These are phyloP conservation scores for Diuraphis noxia DNA, from an alignment of 1,140 invertebrate species.

Conservation along the genomic window DNA sequence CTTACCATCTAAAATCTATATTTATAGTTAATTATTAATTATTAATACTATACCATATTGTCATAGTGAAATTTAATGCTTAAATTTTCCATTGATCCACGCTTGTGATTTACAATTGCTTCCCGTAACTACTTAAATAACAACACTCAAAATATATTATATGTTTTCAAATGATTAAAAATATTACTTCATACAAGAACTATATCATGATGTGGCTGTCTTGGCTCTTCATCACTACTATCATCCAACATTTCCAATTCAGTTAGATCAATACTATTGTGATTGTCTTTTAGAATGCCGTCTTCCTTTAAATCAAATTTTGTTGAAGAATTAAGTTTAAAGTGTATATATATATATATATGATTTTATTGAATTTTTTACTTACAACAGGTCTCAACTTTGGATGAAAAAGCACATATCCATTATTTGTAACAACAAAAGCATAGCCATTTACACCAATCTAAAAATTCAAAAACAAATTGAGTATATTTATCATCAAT, in stretches of 20 bases:
- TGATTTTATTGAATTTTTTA: conserved; percentile 52
- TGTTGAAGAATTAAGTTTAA: not conserved
- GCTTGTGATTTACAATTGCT: conserved; percentile 73
- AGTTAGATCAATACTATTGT: conserved; percentile 93
- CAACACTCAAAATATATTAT: not conserved
- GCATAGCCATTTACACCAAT: conserved; percentile 94
- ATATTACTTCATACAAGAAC: conserved; percentile 58
- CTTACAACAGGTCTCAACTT: conserved; percentile 75
- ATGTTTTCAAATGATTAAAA: conserved; percentile 12
- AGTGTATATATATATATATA: too few relatives aligned
- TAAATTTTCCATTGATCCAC: conserved; percentile 69
- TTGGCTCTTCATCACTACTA: conserved; percentile 61
- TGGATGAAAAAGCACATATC: conserved; percentile 84
- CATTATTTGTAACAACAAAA: conserved; percentile 95
- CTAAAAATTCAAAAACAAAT: conserved; percentile 61
- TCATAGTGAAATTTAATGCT: conserved; percentile 80
- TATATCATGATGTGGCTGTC: conserved; percentile 58
- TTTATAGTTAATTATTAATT: not conserved
- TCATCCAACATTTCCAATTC: conserved; percentile 89
- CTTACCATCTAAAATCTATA: not conserved
- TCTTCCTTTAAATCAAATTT: conserved; percentile 64
- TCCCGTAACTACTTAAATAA: conserved; percentile 66
- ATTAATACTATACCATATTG: conserved; percentile 66
- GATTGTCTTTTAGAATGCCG: conserved; percentile 83
- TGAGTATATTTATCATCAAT: not conserved